Conservation (phyloP, 2,797 vertebrate species). For the Uromys caudimaculatus region DNA sequence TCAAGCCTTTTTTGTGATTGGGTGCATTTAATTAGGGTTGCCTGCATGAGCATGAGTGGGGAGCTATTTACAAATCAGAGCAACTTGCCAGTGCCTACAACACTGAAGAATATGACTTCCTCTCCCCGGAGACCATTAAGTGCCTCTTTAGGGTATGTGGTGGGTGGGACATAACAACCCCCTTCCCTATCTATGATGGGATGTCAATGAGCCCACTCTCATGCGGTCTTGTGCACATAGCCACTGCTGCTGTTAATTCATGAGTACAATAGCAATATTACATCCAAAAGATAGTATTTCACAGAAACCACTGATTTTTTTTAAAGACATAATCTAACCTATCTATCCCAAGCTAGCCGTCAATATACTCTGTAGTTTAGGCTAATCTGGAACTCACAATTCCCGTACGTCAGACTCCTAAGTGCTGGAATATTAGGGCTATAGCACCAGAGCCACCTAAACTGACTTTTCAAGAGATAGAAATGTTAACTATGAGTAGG, state of each 20-base stretch:
- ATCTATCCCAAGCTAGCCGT: background rate
- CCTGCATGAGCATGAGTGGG: background rate
- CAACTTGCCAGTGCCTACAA: background rate
- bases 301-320: background rate
- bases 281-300: background rate
- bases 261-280: background rate
- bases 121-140: background rate
- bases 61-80: background rate
- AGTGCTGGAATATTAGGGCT: background rate
- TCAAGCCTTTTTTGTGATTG: background rate
- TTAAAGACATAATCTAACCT: background rate
- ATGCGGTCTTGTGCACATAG: background rate
- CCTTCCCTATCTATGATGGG: too few relatives aligned
- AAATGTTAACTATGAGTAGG: slow-evolving; percentile 34
- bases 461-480: slow-evolving; percentile 41
- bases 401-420: background rate
- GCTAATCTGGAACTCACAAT: background rate
- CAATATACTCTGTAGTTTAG: background rate
- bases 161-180: background rate
- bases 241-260: background rate
- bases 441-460: background rate
- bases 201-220: background rate
- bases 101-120: background rate
- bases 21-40: background rate
- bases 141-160: background rate